Evolutionary conservation across 2,797 vertebrate genomes (phyloP).

Genomic region (Thamnophis elegans): DNA sequence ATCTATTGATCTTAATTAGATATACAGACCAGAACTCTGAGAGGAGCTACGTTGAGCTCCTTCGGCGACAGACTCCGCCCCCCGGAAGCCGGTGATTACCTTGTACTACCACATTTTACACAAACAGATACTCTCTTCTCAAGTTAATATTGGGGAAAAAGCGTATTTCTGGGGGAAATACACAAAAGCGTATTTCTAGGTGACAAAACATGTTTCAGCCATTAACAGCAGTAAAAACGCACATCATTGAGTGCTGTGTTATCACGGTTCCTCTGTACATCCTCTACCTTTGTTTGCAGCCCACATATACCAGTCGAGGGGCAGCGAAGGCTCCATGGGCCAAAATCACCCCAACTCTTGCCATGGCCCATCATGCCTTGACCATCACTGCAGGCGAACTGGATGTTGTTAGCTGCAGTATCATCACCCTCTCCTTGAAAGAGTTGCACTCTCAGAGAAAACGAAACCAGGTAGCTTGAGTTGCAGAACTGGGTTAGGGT

Average conservation of each 20-base stretch:
- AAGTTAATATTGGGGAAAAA: neutral
- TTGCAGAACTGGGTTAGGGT: conserved; percentile 50
- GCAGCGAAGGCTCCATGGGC: conserved; percentile 49
- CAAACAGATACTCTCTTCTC: neutral
- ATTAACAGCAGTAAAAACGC: conserved; percentile 62
- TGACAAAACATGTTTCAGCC: neutral
- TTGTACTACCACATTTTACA: neutral
- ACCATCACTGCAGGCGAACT: conserved; percentile 55
- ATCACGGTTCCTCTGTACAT: neutral
- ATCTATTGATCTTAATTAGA: no score
- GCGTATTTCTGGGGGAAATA: neutral
- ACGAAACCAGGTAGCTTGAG: conserved; percentile 49
- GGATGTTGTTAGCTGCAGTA: conserved; percentile 63
- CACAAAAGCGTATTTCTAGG: neutral
- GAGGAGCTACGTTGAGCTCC: no score
- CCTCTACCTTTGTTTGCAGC: conserved; percentile 62
- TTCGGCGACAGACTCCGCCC: no score
- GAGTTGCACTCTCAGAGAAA: conserved; percentile 61
- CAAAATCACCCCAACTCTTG: conserved; percentile 52
- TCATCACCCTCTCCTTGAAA: conserved; percentile 42
- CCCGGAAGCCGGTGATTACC: no score
- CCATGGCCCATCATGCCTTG: conserved; percentile 52
- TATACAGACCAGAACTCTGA: no score
- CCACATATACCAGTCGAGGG: conserved; percentile 29
- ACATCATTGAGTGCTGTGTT: conserved; percentile 58